These are phyloP conservation scores for Ceuthmochares aereus DNA, from an alignment of 2,113 vertebrate genomes.

Conservation along the genomic window DNA sequence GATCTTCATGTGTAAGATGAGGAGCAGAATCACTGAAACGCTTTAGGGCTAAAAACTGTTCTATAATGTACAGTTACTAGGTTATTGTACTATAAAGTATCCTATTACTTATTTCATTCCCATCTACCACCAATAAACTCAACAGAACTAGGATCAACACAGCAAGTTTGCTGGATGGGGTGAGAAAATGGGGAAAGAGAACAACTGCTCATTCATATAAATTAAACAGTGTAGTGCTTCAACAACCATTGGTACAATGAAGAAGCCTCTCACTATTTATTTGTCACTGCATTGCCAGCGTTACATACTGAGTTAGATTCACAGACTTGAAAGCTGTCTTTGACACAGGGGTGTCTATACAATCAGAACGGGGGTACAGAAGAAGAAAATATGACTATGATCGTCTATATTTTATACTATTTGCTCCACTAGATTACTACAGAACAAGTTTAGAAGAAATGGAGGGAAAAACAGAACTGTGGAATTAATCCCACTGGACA, in stretches of 20 bases:
- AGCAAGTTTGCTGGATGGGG: not conserved
- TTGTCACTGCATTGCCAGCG: not conserved
- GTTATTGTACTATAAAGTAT: not conserved
- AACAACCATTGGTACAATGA: not conserved
- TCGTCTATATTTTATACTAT: not conserved
- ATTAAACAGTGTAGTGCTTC: not conserved
- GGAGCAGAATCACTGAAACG: not conserved
- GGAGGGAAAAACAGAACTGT: not conserved
- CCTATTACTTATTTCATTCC: not conserved
- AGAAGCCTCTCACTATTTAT: not conserved
- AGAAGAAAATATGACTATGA: not conserved
- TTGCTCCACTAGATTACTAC: not conserved
- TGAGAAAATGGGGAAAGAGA: not conserved
- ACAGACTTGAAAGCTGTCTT: not conserved
- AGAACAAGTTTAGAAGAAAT: not conserved
- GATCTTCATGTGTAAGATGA: not conserved
- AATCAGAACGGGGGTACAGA: not conserved
- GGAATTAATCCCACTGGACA: constrained; percentile 10
- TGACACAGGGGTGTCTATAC: not conserved
- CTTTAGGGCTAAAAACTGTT: not conserved
- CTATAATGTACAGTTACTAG: not conserved
- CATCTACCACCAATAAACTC: not conserved
- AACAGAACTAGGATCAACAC: not conserved
- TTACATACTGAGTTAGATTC: not conserved
- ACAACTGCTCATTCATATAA: not conserved